A percentile compares a stretch with the other conserved stretches of the same genome.
Conservation (phyloP, 2,113 vertebrate genomes). For the Pseudopodoces humilis region DNA sequence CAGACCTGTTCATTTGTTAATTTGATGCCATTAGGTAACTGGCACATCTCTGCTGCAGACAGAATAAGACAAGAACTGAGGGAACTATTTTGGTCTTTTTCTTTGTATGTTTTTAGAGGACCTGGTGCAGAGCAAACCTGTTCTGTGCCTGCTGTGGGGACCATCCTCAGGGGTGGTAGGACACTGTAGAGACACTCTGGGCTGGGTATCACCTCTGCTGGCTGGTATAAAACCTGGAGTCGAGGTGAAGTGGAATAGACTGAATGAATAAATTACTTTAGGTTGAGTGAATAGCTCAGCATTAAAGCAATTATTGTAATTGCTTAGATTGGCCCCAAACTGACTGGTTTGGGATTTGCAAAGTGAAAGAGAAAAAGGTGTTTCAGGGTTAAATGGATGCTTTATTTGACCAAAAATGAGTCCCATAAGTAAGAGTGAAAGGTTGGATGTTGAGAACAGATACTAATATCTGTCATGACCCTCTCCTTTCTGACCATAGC, state of each 20-base stretch:
- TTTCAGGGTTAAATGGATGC: background rate
- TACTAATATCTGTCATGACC: background rate
- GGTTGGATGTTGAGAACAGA: background rate
- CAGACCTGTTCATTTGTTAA: slow-evolving; percentile 61
- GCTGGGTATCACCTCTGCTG: background rate
- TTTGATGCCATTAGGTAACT: slow-evolving; percentile 63
- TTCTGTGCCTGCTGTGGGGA: background rate
- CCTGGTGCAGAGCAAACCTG: background rate
- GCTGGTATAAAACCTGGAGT: background rate
- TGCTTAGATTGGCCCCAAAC: background rate
- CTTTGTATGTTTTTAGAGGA: background rate
- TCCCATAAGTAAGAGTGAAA: background rate
- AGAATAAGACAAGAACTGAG: background rate
- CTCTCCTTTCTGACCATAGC: background rate
- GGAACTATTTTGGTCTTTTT: background rate
- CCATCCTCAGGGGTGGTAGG: background rate
- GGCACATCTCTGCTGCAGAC: slow-evolving; percentile 21
- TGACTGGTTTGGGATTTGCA: background rate
- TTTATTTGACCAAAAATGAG: background rate
- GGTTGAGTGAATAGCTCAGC: background rate
- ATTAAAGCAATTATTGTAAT: slow-evolving; percentile 30
- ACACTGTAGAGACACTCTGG: background rate
- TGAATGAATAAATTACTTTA: background rate
- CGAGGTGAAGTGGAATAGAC: background rate
- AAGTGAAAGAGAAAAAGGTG: background rate